Evolutionary conservation across 2,797 vertebrate genomes (phyloP).

Genomic region (Strix occidentalis): DNA sequence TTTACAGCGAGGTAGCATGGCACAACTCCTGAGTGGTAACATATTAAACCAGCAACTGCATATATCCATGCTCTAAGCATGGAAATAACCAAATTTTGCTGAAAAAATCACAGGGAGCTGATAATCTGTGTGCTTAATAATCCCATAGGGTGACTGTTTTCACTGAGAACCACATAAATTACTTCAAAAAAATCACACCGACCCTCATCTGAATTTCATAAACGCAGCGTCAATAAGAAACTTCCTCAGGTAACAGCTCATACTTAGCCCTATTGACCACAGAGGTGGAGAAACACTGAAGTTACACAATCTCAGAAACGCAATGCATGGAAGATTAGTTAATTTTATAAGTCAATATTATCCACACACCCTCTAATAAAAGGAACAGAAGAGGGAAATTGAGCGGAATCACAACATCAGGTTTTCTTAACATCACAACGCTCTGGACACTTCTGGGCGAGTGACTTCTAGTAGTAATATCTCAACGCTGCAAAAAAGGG

Average conservation of each 20-base stretch:
- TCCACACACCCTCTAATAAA: not conserved
- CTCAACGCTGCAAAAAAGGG: not conserved
- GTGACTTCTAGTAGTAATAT: not conserved
- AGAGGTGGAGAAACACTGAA: not conserved
- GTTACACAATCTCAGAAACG: not conserved
- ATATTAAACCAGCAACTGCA: not conserved
- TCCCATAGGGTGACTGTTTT: not conserved
- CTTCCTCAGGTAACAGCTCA: not conserved
- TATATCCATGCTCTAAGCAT: not conserved
- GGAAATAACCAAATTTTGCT: not conserved
- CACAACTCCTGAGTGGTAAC: not conserved
- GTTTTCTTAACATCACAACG: not conserved
- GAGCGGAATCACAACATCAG: not conserved
- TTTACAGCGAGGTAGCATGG: not conserved
- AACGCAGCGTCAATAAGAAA: not conserved
- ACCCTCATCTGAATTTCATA: not conserved
- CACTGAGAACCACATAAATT: not conserved
- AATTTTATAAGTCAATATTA: not conserved
- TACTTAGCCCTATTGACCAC: not conserved
- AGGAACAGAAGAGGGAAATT: not conserved
- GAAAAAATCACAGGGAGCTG: not conserved
- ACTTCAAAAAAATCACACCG: not conserved
- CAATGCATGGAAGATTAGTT: not conserved
- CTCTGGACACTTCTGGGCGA: not conserved
- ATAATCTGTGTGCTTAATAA: not conserved